Base-by-base conservation (phyloP, 2,113 vertebrate species). In the Odontesthes bonariensis region DNA sequence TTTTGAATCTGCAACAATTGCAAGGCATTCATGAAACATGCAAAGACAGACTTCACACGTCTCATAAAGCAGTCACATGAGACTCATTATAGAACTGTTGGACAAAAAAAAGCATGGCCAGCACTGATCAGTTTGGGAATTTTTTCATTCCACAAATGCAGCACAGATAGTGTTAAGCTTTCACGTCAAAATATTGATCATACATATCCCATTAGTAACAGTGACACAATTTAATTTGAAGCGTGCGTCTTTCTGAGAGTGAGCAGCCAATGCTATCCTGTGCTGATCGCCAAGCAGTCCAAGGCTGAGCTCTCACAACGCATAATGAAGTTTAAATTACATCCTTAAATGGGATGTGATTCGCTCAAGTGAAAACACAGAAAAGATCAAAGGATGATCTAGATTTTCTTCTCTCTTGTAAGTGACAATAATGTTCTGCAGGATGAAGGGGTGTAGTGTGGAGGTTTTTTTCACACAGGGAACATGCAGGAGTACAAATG, bases 301-400 rank as follows among this genome's bases (percentile, higher is more conserved):
- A 75, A 86, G 85, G 86, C 87, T 83, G 79, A 81, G 79, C 88
- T 81, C 79, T 56, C 58, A 83, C 82, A 64, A 88, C 63, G 55
- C 59, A 88, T 88, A 91, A 93, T 92, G 80, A 91, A 88, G 87
- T 84, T 89, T 81, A 91, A 92, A 92, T 86, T 86, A 89, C 86
- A 86, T 85, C 77, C 82, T 89, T 88, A 87, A 86, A 91, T 84
- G 80, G 77, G 83, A 83, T 79, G 86, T 77, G 89, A 85, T 92
- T 86, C 73, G 81, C 62, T 23, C n/a, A 79, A 58, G 81, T 88
- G 77, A 79, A 89, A 86, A 82, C 77, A 67, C 19, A 38, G 82
- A 89, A 89, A 89, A 90, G 89, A 92, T 93, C 83, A 92, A 93
- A 93, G 85, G 75, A 75, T 81, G 75, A 93, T 92, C 86, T 78